These are phyloP conservation scores for Melitaea athalia DNA, from an alignment of 2,888 invertebrate genomes.

Conservation along the genomic window DNA sequence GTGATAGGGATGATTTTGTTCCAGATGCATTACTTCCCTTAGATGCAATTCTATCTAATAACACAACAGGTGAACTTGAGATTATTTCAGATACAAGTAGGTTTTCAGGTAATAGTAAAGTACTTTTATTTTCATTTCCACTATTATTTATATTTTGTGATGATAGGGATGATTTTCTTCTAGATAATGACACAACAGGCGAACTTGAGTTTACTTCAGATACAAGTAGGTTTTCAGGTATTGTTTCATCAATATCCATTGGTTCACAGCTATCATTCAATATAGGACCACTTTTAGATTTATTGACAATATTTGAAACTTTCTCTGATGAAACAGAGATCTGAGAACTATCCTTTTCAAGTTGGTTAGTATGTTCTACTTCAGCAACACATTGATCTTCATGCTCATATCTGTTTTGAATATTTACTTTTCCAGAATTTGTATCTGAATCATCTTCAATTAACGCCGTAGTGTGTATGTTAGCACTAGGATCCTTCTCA, in stretches of 20 bases:
- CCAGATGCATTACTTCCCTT: slow-evolving; percentile 43
- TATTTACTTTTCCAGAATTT: slow-evolving; percentile 46
- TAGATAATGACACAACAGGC: too few relatives aligned
- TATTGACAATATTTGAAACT: slow-evolving; percentile 19
- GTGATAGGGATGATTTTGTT: slow-evolving; percentile 45
- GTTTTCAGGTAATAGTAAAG: too few relatives aligned
- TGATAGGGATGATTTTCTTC: too few relatives aligned
- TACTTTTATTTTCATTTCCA: too few relatives aligned
- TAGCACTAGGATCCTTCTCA: slow-evolving; percentile 48
- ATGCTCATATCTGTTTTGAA: slow-evolving; percentile 43
- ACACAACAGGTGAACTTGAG: slow-evolving; percentile 3
- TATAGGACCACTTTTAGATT: slow-evolving; percentile 23
- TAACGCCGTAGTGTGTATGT: slow-evolving; percentile 52
- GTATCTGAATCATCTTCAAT: slow-evolving; percentile 70
- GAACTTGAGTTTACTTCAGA: slow-evolving; percentile 37
- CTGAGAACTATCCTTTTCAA: slow-evolving; percentile 13
- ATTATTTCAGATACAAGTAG: too few relatives aligned
- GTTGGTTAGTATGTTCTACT: slow-evolving; percentile 45
- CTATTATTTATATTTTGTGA: too few relatives aligned
- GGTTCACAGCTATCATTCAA: slow-evolving; percentile 62
- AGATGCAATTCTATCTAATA: slow-evolving; percentile 17
- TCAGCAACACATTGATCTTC: slow-evolving; percentile 72
- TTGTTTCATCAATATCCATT: slow-evolving; percentile 76
- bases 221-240: slow-evolving; percentile 59
- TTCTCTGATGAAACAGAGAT: slow-evolving; percentile 13